Conservation (phyloP, 2,797 vertebrate species). For the Danio tinwini region DNA sequence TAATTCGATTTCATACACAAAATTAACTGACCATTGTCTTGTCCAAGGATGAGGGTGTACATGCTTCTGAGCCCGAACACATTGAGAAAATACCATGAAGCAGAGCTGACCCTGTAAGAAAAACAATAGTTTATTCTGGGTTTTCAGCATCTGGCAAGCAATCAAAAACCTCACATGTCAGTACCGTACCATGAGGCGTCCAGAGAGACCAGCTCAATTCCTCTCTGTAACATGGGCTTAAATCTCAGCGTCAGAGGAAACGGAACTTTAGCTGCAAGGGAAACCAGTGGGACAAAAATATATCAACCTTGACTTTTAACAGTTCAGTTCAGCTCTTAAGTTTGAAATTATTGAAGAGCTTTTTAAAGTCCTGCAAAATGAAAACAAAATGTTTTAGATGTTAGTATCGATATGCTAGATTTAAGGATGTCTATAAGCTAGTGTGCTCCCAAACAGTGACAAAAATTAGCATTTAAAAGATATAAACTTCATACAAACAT, state of each 20-base stretch:
- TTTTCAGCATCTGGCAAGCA: not conserved
- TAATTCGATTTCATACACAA: no score
- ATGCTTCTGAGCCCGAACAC: conserved; percentile 86
- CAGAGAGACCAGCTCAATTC: conserved; percentile 83
- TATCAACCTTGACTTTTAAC: not conserved
- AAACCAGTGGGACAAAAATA: not conserved
- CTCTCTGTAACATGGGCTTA: conserved; percentile 87
- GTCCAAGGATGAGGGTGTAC: conserved; percentile 83
- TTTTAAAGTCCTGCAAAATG: no score
- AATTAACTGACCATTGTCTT: conserved; percentile 78
- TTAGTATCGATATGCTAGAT: no score
- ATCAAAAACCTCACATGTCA: not conserved
- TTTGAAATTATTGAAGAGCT: no score
- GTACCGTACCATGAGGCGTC: conserved; percentile 82
- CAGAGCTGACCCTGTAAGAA: conserved; percentile 80
- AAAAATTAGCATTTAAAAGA: no score
- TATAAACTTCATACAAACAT: no score
- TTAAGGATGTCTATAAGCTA: no score
- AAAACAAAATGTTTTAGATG: no score
- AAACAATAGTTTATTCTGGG: not conserved
- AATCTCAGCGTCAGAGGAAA: conserved; percentile 86
- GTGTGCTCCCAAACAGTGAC: no score
- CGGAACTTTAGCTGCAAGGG: conserved; percentile 83
- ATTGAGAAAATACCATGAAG: conserved; percentile 89
- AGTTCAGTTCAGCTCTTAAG: no score